Evolutionary conservation across 2,888 invertebrate genomes (phyloP), one percentile per base, ranked within the genome.

Genomic region (Eupithecia abbreviata): DNA sequence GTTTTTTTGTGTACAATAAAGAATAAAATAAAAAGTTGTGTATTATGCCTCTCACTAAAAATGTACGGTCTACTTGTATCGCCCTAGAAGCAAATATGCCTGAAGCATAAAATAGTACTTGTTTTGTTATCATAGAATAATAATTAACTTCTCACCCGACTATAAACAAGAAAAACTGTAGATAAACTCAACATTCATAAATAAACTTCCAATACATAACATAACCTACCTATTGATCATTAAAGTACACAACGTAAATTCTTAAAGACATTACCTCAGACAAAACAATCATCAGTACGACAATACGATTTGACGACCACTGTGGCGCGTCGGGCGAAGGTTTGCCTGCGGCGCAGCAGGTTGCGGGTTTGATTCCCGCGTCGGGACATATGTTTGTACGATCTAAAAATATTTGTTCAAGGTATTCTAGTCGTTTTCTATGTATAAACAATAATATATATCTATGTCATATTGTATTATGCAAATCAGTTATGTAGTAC

Each of bases 131-230:
- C 18, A 58, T 9, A 58, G 55, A 58, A 58, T 7, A 18, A 58
- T 7, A n/a, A 6, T n/a, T 10, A 13, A 55, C n/a, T 55, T 58
- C 55, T 18, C 55, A 58, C 7, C 55, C n/a, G 55, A 18, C 55
- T 58, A 18, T 58, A 58, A 58, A 58, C 55, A 58, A 58, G 55
- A 58, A 58, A 58, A 58, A 18, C 18, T 18, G n/a, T n/a, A 58
- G 55, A 58, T 58, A 58, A 58, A 51, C 51, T 51, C 51, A 51
- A 58, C 55, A 18, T 58, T 18, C 55, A 58, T 58, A 58, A 58
- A 58, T 9, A 58, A 51, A 15, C 6, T 51, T 9, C n/a, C 55
- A 18, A 58, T 58, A 58, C 9, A 18, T 18, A 58, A 58, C 55
- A 51, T n/a, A n/a, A 51, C 18, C 55, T 51, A 51, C 18, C 55